Conservation (phyloP, 23 tunicate genomes). For the Phallusia fumigata region DNA sequence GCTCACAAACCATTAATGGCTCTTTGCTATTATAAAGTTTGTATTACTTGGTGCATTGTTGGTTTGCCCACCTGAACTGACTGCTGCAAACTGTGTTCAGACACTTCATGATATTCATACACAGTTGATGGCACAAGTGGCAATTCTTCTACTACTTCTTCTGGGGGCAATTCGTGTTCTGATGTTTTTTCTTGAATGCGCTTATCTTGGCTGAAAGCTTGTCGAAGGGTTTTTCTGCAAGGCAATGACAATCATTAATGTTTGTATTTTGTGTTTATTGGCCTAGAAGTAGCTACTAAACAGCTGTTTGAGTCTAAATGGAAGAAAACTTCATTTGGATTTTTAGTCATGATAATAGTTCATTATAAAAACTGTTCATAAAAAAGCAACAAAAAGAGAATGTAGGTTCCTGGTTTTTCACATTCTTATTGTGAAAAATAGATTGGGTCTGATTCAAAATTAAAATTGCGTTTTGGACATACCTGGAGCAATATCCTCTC, state of each 20-base stretch:
- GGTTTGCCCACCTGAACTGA: not conserved
- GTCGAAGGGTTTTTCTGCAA: slow-evolving; percentile 13
- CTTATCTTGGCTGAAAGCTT: slow-evolving; percentile 15
- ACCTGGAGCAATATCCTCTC: slow-evolving; percentile 82
- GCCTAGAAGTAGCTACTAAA: slow-evolving; percentile 16
- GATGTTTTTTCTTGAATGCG: not conserved
- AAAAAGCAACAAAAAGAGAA: not conserved
- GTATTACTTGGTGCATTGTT: too few relatives aligned
- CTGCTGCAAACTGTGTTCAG: not conserved
- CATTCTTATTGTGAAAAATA: too few relatives aligned
- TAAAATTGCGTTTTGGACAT: not conserved
- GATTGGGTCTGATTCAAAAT: not conserved
- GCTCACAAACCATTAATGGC: too few relatives aligned
- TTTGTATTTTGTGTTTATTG: too few relatives aligned
- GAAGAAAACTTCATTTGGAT: too few relatives aligned
- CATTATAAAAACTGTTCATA: too few relatives aligned
- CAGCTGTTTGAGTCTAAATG: too few relatives aligned
- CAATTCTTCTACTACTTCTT: not conserved
- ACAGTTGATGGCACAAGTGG: not conserved
- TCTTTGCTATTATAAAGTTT: too few relatives aligned
- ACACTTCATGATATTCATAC: slow-evolving; percentile 8
- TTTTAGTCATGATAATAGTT: too few relatives aligned
- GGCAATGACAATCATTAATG: not conserved
- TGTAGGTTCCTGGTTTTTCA: not conserved
- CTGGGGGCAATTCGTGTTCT: not conserved